These are phyloP conservation scores for Scartelaos histophorus DNA, from an alignment of 2,113 vertebrate species.

Conservation along the genomic window DNA sequence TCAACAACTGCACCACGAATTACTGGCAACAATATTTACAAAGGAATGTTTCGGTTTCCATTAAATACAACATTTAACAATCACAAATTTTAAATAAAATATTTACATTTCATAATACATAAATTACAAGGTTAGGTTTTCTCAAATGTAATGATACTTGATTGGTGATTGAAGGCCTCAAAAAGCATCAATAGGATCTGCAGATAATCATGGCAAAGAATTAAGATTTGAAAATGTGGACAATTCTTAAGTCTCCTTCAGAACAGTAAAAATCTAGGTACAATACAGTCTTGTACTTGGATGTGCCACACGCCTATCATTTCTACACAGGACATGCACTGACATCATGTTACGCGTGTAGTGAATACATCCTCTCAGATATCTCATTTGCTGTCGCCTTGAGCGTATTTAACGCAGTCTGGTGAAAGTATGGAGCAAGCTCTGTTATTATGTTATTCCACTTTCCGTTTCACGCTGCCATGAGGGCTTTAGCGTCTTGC, in stretches of 20 bases:
- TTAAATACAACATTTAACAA: slow-evolving; percentile 64
- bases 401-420: slow-evolving; percentile 20
- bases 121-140: slow-evolving; percentile 40
- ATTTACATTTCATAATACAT: slow-evolving; percentile 65
- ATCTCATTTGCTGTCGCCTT: slow-evolving; percentile 13
- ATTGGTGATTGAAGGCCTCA: slow-evolving; percentile 5
- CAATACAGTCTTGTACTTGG: background rate
- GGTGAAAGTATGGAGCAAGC: slow-evolving; percentile 1
- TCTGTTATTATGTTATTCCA: slow-evolving; percentile 58
- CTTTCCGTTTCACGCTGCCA: slow-evolving; percentile 50
- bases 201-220: background rate
- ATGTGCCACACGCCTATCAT: background rate
- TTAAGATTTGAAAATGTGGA: background rate
- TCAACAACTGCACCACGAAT: background rate
- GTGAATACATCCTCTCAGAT: slow-evolving; percentile 3
- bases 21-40: background rate
- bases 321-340: background rate
- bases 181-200: background rate
- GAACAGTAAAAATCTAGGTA: background rate
- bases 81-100: slow-evolving; percentile 42
- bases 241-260: background rate
- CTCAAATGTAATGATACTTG: slow-evolving; percentile 9
- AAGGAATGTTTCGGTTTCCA: background rate
- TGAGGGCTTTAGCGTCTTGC: slow-evolving; percentile 32
- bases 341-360: slow-evolving; percentile 14